Evolutionary conservation across 2,113 vertebrate species (phyloP).

Genomic region (Spilogale gracilis): DNA sequence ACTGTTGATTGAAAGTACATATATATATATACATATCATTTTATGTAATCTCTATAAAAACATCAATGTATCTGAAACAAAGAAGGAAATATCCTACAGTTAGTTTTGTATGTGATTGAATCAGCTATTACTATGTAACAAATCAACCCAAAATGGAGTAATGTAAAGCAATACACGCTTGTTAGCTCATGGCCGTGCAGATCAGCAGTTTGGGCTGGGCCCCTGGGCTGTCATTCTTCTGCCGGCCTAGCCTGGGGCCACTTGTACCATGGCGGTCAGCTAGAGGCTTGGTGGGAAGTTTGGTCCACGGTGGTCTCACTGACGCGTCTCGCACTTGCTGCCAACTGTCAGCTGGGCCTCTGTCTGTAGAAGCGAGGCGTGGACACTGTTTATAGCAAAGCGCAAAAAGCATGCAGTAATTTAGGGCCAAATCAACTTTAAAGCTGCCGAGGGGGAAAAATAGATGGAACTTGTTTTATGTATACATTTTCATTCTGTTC

Average conservation of each 20-base stretch:
- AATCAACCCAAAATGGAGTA: neutral
- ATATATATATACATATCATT: neutral
- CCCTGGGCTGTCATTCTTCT: accelerated
- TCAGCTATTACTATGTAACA: neutral
- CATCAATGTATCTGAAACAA: neutral
- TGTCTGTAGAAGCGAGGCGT: neutral
- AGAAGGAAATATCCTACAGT: neutral
- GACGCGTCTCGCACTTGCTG: neutral
- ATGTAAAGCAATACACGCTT: neutral
- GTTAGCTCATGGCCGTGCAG: neutral
- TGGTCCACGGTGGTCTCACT: neutral
- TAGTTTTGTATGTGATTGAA: neutral
- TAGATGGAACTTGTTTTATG: neutral
- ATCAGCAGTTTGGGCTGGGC: neutral
- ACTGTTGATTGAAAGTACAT: neutral
- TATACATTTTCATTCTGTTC: slow-evolving; percentile 16
- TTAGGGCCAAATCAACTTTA: neutral
- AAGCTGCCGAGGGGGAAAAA: neutral
- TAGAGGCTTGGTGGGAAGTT: accelerated
- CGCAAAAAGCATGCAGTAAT: neutral
- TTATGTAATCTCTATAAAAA: neutral
- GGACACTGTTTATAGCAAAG: neutral
- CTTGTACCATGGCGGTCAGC: neutral
- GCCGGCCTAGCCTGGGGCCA: neutral
- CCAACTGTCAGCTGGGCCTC: neutral